phyloP scores from a whole-genome alignment of 2,888 invertebrate species.

The Sympetrum striolatum region DNA sequence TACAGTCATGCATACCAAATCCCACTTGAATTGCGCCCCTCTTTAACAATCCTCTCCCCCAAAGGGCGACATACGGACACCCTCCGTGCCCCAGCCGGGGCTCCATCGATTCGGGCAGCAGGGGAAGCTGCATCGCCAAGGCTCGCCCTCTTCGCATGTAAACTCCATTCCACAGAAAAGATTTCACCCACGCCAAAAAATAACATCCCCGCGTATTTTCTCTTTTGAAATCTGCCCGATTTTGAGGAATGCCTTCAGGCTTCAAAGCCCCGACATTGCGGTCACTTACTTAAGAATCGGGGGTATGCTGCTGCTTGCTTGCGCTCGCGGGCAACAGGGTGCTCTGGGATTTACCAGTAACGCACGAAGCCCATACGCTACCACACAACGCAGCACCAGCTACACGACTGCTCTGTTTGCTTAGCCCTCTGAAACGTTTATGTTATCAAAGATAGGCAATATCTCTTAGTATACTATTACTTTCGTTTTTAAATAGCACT shows the following conservation, averaged over 20 bases:
- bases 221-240: background rate
- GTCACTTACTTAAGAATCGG: background rate
- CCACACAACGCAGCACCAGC: too few species aligned
- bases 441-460: too few species aligned
- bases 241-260: background rate
- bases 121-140: background rate
- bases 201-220: background rate
- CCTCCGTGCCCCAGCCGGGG: background rate
- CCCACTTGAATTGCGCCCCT: background rate
- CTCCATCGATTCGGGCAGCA: constrained; percentile 33
- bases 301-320: too few species aligned
- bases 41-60: background rate
- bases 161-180: background rate
- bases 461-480: too few species aligned
- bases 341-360: too few species aligned
- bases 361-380: too few species aligned
- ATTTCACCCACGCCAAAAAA: background rate
- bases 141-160: background rate
- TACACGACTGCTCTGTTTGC: too few species aligned
- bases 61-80: constrained; percentile 3
- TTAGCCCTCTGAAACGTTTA: too few species aligned
- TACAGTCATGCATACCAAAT: background rate
- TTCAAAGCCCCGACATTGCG: background rate
- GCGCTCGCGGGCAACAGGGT: background rate
- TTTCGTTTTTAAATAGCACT: too few species aligned